Evolutionary conservation across 2,888 invertebrate genomes (phyloP).

Genomic region (Drosophila robusta): DNA sequence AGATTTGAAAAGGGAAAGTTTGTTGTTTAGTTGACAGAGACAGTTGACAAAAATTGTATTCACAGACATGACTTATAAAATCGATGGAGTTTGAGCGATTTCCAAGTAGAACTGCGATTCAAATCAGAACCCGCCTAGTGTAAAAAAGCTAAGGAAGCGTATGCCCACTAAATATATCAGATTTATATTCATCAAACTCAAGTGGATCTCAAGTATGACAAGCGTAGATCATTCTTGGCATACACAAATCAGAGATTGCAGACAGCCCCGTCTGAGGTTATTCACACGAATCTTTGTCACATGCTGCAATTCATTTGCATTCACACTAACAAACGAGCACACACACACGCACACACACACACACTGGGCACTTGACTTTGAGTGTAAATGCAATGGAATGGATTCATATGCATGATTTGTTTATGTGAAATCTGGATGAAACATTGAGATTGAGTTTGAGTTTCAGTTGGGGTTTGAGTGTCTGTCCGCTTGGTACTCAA

Average conservation of each 20-base stretch:
- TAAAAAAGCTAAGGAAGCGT: no score
- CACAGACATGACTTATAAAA: no score
- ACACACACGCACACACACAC: constrained; percentile 16
- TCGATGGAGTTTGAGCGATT: no score
- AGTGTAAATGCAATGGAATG: constrained; percentile 28
- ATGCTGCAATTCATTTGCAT: constrained; percentile 21
- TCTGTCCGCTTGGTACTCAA: constrained; percentile 26
- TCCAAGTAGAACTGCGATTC: no score
- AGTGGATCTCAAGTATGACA: background rate
- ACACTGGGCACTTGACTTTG: constrained; percentile 21
- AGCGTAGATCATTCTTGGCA: background rate
- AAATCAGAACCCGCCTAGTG: background rate
- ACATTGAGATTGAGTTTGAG: constrained; percentile 9
- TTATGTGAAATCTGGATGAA: constrained; percentile 16
- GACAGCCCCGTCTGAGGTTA: constrained; percentile 22
- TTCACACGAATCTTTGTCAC: constrained; percentile 37
- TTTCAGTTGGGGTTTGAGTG: constrained; percentile 6
- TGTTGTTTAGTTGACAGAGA: no score
- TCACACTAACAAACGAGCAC: constrained; percentile 6
- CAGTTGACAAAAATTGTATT: no score
- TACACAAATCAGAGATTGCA: constrained; percentile 9
- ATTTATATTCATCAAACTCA: background rate
- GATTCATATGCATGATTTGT: constrained; percentile 31
- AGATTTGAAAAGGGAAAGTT: no score
- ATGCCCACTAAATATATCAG: background rate